These are phyloP conservation scores for Scylla paramamosain DNA, from an alignment of 1,140 invertebrate species.

Conservation along the genomic window DNA sequence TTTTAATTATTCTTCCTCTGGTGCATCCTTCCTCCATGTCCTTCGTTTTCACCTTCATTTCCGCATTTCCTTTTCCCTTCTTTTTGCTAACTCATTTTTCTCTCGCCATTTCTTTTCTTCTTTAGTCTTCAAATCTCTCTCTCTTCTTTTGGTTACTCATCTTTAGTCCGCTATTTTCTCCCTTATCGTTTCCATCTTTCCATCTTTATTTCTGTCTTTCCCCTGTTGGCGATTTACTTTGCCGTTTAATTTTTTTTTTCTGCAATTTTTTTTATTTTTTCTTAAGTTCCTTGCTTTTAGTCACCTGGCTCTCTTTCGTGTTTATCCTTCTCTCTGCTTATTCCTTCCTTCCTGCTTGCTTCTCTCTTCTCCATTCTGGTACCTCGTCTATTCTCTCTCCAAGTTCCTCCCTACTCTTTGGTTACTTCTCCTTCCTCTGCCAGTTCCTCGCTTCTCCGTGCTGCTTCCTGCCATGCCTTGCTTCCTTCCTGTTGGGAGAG, in stretches of 20 bases:
- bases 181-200: neutral
- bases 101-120: neutral
- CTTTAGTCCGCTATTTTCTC: neutral
- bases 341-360: neutral
- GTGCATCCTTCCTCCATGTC: neutral
- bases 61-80: neutral
- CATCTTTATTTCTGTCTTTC: neutral
- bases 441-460: no score
- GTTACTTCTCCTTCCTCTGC: no score
- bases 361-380: neutral
- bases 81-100: neutral
- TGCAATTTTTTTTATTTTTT: conserved; percentile 33
- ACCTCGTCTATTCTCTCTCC: neutral
- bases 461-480: no score
- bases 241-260: neutral
- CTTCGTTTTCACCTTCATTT: neutral
- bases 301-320: neutral
- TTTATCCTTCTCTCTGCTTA: neutral
- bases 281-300: conserved; percentile 14
- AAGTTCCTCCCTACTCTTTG: no score
- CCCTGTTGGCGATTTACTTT: neutral
- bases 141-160: neutral
- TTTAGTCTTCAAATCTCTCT: neutral
- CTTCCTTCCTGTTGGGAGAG: no score
- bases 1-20: neutral